Evolutionary conservation across 2,113 vertebrate genomes (phyloP).

Genomic region (Neogale vison): DNA sequence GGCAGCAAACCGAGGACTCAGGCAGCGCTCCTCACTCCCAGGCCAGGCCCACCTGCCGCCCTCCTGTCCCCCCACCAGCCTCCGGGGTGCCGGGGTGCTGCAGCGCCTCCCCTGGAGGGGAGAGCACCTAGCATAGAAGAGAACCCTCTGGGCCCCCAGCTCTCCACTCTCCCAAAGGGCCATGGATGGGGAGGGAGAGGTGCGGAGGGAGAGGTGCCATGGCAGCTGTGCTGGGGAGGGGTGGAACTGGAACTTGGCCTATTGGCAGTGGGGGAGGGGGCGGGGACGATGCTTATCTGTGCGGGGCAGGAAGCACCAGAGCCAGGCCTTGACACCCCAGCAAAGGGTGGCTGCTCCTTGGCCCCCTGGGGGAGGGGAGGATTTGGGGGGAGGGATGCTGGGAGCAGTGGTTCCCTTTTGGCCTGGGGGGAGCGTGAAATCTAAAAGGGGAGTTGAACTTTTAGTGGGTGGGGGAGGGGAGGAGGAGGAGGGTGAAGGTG

Average conservation of each 20-base stretch:
- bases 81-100: neutral
- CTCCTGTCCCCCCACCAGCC: neutral
- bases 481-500: neutral
- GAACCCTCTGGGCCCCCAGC: neutral
- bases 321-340: conserved; percentile 71
- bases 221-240: neutral
- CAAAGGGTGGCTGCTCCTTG: conserved; percentile 71
- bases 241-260: conserved; percentile 63
- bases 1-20: neutral
- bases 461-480: neutral
- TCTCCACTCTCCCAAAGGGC: neutral
- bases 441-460: conserved; percentile 48
- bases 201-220: neutral
- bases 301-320: conserved; percentile 76
- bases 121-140: neutral
- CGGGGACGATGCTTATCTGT: conserved; percentile 77
- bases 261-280: conserved; percentile 68
- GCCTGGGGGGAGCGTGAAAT: neutral
- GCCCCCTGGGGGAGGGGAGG: conserved; percentile 71
- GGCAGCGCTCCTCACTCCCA: neutral
- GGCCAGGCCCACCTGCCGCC: neutral
- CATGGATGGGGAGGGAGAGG: neutral
- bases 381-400: conserved; percentile 53
- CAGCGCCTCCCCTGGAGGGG: neutral
- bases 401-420: conserved; percentile 62